Conservation (phyloP, 2,113 vertebrate genomes). For the Dasyprocta punctata region DNA sequence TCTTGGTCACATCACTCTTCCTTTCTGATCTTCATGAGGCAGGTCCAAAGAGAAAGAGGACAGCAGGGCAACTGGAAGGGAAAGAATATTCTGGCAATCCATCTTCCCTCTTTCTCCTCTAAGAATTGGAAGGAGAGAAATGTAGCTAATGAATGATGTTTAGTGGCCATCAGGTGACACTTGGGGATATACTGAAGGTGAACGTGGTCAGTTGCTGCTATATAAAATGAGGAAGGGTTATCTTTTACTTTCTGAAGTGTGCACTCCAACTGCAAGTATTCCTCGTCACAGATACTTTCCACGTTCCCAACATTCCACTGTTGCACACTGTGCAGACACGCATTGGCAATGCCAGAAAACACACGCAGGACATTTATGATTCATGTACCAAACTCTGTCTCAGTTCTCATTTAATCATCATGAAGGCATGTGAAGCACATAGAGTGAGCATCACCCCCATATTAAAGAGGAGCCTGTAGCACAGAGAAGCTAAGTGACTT, state of each 20-base stretch:
- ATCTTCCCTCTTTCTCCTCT: background rate
- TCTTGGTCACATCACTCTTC: background rate
- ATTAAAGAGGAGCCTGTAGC: background rate
- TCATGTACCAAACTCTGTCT: background rate
- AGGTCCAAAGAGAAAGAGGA: background rate
- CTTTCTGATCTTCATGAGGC: background rate
- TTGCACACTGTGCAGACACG: rapidly evolving
- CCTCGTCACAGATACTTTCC: background rate
- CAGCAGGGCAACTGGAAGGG: background rate
- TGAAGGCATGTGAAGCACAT: background rate
- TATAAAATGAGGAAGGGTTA: background rate
- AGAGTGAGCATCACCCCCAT: background rate
- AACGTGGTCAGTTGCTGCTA: background rate
- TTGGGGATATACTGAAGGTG: background rate
- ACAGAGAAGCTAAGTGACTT: background rate
- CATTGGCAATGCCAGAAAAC: background rate
- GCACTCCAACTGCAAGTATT: background rate
- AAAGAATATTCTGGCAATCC: background rate
- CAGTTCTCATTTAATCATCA: background rate
- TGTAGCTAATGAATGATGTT: background rate
- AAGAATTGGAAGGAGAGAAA: background rate
- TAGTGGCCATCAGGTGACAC: background rate
- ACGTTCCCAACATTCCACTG: background rate
- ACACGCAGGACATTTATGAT: rapidly evolving
- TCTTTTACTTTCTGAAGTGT: background rate